Conservation (phyloP, 2,113 vertebrate species). For the Cyprinodon brontotheroides region DNA sequence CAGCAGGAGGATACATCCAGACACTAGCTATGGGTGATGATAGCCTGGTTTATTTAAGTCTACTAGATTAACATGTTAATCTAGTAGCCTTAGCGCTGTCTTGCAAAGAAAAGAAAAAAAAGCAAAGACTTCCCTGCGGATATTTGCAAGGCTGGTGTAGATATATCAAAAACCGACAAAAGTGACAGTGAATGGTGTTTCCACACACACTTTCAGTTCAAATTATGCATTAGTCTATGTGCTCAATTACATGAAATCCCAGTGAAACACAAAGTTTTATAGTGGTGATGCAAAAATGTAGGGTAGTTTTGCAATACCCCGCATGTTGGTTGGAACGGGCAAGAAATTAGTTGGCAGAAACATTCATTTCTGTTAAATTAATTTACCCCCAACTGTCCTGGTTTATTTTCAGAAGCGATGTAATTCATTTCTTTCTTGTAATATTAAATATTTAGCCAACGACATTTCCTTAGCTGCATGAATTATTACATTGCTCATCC, state of each 20-base stretch:
- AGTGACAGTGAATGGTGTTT: background rate
- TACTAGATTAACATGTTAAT: background rate
- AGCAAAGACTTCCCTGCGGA: background rate
- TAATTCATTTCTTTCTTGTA: background rate
- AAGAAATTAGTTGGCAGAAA: background rate
- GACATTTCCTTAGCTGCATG: background rate
- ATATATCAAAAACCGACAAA: background rate
- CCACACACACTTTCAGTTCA: background rate
- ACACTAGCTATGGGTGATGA: background rate
- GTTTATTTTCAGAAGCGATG: too few species aligned
- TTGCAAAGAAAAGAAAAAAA: background rate
- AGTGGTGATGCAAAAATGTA: background rate
- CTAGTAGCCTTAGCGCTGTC: background rate
- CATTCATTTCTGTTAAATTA: too few species aligned
- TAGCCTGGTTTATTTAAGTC: background rate
- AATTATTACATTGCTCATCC: background rate
- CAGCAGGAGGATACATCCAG: background rate
- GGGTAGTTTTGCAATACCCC: background rate
- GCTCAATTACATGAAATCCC: background rate
- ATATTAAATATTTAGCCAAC: slow-evolving; percentile 1
- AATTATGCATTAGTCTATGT: background rate
- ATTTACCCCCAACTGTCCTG: too few species aligned
- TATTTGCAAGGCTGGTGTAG: background rate
- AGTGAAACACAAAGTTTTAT: background rate
- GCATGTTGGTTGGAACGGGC: background rate